Conservation (phyloP, 2,888 invertebrate genomes). For the Omphaloscelis lunosa region DNA sequence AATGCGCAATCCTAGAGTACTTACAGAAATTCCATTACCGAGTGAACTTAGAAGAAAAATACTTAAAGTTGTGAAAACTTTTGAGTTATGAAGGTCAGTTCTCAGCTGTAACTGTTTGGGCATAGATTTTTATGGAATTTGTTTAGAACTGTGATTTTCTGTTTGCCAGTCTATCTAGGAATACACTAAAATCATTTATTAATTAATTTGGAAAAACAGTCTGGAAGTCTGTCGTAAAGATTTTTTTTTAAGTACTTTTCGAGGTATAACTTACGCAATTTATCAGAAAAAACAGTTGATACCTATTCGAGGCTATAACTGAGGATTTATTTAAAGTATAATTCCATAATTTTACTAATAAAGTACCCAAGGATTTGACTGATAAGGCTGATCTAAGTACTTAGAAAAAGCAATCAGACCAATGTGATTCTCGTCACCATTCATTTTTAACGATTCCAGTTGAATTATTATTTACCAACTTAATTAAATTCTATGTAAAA, state of each 20-base stretch:
- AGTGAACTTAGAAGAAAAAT: slow-evolving; percentile 54
- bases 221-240: background rate
- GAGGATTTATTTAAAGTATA: background rate
- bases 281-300: slow-evolving; percentile 1
- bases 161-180: background rate
- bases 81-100: slow-evolving; percentile 52
- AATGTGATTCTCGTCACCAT: slow-evolving; percentile 13
- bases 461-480: slow-evolving; percentile 28
- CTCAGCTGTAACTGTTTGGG: slow-evolving; percentile 27
- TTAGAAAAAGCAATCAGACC: slow-evolving; percentile 38
- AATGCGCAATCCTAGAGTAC: slow-evolving; percentile 59
- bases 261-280: slow-evolving; percentile 13
- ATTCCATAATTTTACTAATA: slow-evolving; percentile 16
- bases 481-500: slow-evolving; percentile 36
- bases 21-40: slow-evolving; percentile 62
- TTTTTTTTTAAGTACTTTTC: background rate
- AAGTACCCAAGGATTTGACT: background rate
- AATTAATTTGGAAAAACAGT: background rate
- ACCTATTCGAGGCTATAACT: background rate
- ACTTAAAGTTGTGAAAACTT: slow-evolving; percentile 59
- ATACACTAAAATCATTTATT: background rate
- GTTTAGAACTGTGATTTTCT: background rate
- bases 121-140: background rate
- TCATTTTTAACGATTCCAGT: slow-evolving; percentile 34
- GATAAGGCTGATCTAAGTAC: slow-evolving; percentile 30